Percentiles rank a stretch among this genome's conserved stretches.
phyloP scores from a whole-genome alignment of 2,797 vertebrate species.

The Potorous gilbertii region DNA sequence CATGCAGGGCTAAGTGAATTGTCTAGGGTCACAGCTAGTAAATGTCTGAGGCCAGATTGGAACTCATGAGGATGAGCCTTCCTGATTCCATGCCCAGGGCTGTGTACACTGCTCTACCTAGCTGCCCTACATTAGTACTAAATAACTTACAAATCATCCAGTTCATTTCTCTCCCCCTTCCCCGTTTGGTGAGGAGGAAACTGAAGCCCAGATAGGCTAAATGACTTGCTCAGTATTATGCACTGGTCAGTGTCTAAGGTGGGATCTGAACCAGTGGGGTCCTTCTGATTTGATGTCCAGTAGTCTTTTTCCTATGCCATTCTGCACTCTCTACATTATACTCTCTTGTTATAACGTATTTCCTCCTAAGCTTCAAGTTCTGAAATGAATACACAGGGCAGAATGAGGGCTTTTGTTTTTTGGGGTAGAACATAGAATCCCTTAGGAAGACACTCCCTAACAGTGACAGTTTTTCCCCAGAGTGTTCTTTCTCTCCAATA shows the following conservation, averaged over 20 bases:
- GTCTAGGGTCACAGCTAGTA: not conserved
- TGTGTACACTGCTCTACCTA: too few species aligned
- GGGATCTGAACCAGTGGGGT: not conserved
- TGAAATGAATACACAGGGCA: slow-evolving; percentile 30
- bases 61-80: not conserved
- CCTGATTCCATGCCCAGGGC: not conserved
- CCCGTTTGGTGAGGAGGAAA: slow-evolving; percentile 34
- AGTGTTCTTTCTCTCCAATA: slow-evolving; percentile 11
- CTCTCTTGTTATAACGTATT: slow-evolving; percentile 43
- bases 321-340: slow-evolving; percentile 22
- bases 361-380: slow-evolving; percentile 47
- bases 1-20: too few species aligned
- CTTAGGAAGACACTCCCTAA: slow-evolving; percentile 49
- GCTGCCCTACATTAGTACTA: not conserved
- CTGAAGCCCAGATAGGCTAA: slow-evolving; percentile 8
- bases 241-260: slow-evolving; percentile 33
- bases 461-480: not conserved
- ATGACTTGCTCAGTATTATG: slow-evolving; percentile 14
- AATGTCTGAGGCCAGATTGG: not conserved
- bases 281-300: not conserved
- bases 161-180: not conserved
- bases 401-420: slow-evolving; percentile 18
- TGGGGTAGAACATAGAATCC: slow-evolving; percentile 55
- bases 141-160: not conserved
- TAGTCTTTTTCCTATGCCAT: not conserved